Base-by-base conservation (phyloP, 2,113 vertebrate genomes). In the Megalops atlanticus region DNA sequence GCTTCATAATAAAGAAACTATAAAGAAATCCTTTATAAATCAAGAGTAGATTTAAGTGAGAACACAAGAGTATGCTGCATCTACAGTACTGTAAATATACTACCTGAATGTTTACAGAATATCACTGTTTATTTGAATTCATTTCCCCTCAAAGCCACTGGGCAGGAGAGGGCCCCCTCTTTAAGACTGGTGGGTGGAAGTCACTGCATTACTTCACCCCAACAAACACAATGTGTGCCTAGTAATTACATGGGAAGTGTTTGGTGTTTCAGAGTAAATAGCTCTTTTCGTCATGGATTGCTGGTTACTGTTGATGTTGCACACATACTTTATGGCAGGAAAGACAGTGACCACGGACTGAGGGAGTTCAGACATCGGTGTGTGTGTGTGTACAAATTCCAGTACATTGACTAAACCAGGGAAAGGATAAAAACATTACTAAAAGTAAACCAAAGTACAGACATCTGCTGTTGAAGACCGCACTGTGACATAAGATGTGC, bases 221-320 rank as follows among this genome's bases (percentile, higher is more conserved):
- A 69, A 78, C 82, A 58, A 79, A 90, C 86, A 87, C 77, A 85
- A 88, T 90, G 76, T 85, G 84, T 80, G 85, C 86, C 89, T 89
- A 90, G 85, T 93, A 94, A 94, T 94, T 93, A 93, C 71, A 90
- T 77, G 80, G 86, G 85, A 87, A 82, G 85, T 85, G 82, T 85
- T 75, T 83, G 82, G 87, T 40, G 49, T 84, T 74, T 38, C 84
- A 82, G 86, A 85, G 82, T 86, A 86, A 86, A 78, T 76, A 69
- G 75, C 77, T n/a, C 74, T 86, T 86, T 87, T 89, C 81, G 84
- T 92, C 89, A 92, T 86, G 81, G 85, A 85, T 89, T 80, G 70
- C 87, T 89, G 90, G 89, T 88, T 89, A 88, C 86, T 87, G 85
- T 81, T 77, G 78, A 74, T 87, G 81, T 84, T 52, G 54, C 82